Conservation (phyloP, 2,888 invertebrate genomes). For the Cephus rjabovi region DNA sequence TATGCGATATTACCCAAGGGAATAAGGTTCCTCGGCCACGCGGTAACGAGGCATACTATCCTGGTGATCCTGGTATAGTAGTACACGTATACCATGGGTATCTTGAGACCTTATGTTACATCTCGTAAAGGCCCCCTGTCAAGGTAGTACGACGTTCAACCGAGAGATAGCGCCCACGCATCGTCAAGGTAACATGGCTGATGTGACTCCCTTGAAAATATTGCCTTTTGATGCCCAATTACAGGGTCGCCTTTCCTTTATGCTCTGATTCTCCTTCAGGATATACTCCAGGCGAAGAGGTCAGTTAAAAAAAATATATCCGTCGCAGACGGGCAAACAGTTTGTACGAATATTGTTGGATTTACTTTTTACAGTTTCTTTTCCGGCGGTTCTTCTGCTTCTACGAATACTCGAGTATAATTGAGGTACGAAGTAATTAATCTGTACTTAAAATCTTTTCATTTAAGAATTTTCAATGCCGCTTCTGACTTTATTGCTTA, state of each 20-base stretch:
- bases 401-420: not conserved
- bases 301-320: not conserved
- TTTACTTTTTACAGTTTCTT: not conserved
- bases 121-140: slow-evolving; percentile 27
- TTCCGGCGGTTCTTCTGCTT: not conserved
- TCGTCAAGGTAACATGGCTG: not conserved
- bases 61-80: slow-evolving; percentile 19
- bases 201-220: slow-evolving; percentile 37
- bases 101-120: not conserved
- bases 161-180: slow-evolving; percentile 28
- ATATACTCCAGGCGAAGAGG: not conserved
- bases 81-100: not conserved
- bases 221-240: slow-evolving; percentile 59
- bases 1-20: slow-evolving; percentile 65
- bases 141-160: slow-evolving; percentile 21
- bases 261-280: slow-evolving; percentile 25
- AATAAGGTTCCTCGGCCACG: slow-evolving; percentile 47
- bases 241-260: slow-evolving; percentile 47
- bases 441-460: not conserved
- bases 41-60: slow-evolving; percentile 64
- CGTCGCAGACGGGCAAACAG: not conserved
- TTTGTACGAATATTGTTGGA: not conserved
- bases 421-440: not conserved
- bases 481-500: not conserved
- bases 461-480: not conserved